phyloP scores from a whole-genome alignment of 2,888 invertebrate species.

The Scaptomyza tumidula region DNA sequence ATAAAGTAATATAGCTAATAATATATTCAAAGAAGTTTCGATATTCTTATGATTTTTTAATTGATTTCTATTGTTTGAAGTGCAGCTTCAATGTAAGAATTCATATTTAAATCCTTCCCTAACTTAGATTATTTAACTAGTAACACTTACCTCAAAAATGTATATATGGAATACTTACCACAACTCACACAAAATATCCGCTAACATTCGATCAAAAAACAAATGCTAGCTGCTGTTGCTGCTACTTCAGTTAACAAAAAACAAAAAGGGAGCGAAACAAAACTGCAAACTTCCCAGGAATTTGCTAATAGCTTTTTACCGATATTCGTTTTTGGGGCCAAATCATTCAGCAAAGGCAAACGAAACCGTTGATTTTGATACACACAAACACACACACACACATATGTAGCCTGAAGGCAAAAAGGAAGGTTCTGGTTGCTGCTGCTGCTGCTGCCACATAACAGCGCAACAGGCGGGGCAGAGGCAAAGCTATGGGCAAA shows the following conservation, averaged over 20 bases:
- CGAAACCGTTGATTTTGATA: slow-evolving; percentile 74
- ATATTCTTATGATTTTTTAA: too few species aligned
- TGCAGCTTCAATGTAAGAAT: too few species aligned
- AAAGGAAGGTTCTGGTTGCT: slow-evolving; percentile 17
- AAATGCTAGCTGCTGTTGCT: slow-evolving; percentile 19
- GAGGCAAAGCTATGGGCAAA: neutral
- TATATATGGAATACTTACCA: neutral
- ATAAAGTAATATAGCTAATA: too few species aligned
- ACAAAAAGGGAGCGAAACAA: slow-evolving; percentile 24
- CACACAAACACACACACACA: slow-evolving; percentile 16
- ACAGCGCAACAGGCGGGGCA: slow-evolving; percentile 11
- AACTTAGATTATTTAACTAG: neutral
- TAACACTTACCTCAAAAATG: neutral
- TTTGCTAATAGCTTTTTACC: slow-evolving; percentile 80
- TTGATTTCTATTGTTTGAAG: too few species aligned
- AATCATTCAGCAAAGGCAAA: slow-evolving; percentile 25
- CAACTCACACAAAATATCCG: slow-evolving; percentile 38
- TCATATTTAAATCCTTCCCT: neutral
- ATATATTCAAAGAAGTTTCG: too few species aligned
- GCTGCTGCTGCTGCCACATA: slow-evolving; percentile 37
- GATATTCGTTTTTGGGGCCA: slow-evolving; percentile 64
- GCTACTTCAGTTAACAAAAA: slow-evolving; percentile 21
- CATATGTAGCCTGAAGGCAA: slow-evolving; percentile 12
- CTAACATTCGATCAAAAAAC: slow-evolving; percentile 51
- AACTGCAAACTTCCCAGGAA: slow-evolving; percentile 77